Evolutionary conservation across 2,888 invertebrate species (phyloP), one percentile per base, ranked within the genome.

Genomic region (Chymomyza procnemis): DNA sequence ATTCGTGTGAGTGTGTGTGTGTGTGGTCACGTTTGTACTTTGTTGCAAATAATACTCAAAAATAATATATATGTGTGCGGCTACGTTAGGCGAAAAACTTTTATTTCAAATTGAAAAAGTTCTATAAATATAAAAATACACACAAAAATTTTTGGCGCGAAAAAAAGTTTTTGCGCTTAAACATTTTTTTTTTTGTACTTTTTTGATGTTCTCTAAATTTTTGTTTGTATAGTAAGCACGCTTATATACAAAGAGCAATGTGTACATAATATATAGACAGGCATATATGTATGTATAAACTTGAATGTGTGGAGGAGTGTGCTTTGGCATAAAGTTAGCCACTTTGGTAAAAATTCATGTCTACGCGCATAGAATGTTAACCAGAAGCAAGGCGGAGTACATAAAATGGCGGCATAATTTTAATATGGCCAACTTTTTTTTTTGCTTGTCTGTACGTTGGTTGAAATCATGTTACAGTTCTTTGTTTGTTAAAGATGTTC

Each of bases 41-140:
- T 85, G 85, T 84, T 87, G 75, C 82, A 87, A 86, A 81, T 84
- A 83, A 81, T 84, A 80, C 34, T 12, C 34, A 34, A 34, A 12
- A 34, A 34, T 30, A 34, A 4, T 34, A 34, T 8, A 86, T 85
- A 69, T 73, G n/a, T n/a, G n/a, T n/a, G n/a, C n/a, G 19, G 50
- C 71, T 72, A 78, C 80, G 73, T 76, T 81, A 81, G 80, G 69
- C 71, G 70, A 65, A 79, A 81, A 83, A 78, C 80, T 86, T 21
- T 83, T 82, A 83, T 80, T 83, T 82, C 82, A 87, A 83, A 83
- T 83, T 83, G 83, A 83, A 83, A 83, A 83, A 83, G 87, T 83
- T 83, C 75, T 76, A 83, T 83, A 83, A 83, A 83, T 83, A 83
- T 78, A 86, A 71, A 85, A 80, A 83, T 75, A 79, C 84, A 80